Conservation (phyloP, 2,797 vertebrate species). For the Gymnopithys bicolor region DNA sequence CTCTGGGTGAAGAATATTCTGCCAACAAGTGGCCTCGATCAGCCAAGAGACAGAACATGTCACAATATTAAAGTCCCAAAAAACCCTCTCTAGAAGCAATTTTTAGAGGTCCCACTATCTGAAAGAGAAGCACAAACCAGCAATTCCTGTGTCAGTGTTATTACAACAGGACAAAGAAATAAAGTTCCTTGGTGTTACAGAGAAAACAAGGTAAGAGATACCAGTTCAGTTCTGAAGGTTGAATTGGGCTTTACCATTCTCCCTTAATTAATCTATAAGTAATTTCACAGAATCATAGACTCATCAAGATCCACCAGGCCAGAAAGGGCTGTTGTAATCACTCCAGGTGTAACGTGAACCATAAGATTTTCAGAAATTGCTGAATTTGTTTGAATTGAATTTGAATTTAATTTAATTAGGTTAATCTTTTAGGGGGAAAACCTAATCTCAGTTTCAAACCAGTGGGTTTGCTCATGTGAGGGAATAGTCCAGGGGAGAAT, state of each 20-base stretch:
- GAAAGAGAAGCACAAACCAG: not conserved
- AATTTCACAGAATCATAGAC: conserved; percentile 27
- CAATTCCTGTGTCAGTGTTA: not conserved
- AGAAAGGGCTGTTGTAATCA: not conserved
- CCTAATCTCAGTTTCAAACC: conserved; percentile 5
- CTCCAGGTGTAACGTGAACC: not conserved
- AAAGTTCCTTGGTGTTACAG: not conserved
- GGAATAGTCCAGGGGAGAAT: conserved; percentile 4
- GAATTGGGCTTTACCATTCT: not conserved
- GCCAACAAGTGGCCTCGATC: fast-evolving
- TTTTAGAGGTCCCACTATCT: not conserved
- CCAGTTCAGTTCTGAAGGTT: not conserved
- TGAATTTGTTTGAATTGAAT: conserved; percentile 26
- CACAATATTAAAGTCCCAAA: not conserved
- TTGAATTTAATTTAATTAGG: not conserved
- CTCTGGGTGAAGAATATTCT: not conserved
- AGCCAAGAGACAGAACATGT: not conserved
- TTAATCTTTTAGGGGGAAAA: conserved; percentile 1
- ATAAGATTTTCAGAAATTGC: not conserved
- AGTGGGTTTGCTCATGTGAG: not conserved
- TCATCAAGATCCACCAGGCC: not conserved
- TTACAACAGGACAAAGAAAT: not conserved
- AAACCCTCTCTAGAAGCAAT: not conserved
- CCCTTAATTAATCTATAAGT: not conserved
- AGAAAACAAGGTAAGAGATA: not conserved